Evolutionary conservation across 2,113 vertebrate genomes (phyloP).

Genomic region (Syngnathus scovelli): DNA sequence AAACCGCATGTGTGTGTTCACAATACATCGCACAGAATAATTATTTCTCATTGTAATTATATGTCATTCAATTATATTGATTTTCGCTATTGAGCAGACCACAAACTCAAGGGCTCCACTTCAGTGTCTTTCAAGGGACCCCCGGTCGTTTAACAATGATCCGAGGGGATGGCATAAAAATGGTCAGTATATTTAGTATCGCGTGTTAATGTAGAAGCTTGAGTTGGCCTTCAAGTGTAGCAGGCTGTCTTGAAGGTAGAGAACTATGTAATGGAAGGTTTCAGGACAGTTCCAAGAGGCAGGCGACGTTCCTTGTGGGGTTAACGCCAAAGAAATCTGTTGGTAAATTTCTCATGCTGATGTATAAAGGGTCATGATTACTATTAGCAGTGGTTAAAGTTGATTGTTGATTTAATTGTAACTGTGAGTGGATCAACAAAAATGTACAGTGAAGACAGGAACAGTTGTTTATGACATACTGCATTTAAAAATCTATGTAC

Average conservation of each 20-base stretch:
- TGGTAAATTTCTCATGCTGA: background rate
- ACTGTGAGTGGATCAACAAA: background rate
- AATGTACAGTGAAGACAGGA: background rate
- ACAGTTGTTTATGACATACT: background rate
- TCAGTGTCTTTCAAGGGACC: background rate
- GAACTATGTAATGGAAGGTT: background rate
- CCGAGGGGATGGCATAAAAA: background rate
- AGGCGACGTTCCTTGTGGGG: background rate
- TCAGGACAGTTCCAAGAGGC: background rate
- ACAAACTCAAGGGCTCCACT: too few species aligned
- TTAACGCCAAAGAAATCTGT: background rate
- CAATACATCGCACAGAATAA: too few species aligned
- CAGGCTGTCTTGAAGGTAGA: too few species aligned
- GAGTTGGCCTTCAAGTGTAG: too few species aligned
- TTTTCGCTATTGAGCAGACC: too few species aligned
- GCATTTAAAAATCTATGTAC: background rate
- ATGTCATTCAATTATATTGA: too few species aligned
- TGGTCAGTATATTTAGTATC: background rate
- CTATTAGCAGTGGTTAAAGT: background rate
- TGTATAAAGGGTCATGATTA: background rate
- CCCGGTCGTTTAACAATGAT: background rate
- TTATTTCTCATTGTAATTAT: too few species aligned
- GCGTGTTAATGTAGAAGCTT: background rate
- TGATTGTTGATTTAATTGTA: background rate
- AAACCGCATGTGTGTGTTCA: background rate